Percentiles rank a stretch among this genome's conserved stretches.
These are phyloP conservation scores for Rhyacophila evoluta DNA, from an alignment of 2,888 invertebrate species.

Conservation along the genomic window DNA sequence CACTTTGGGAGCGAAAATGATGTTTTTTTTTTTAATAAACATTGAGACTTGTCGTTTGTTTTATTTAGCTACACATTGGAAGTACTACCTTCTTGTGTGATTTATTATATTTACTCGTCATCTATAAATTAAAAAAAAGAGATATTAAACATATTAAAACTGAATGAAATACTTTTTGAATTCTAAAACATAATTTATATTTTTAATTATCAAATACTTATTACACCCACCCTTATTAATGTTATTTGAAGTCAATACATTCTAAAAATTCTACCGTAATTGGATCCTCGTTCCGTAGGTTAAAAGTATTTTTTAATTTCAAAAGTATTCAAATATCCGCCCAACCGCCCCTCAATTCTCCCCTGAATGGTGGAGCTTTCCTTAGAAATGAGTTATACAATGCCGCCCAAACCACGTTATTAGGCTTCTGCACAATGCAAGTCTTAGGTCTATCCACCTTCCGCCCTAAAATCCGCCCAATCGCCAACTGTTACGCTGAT, in stretches of 20 bases:
- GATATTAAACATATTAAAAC: too few species aligned
- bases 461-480: constrained; percentile 22
- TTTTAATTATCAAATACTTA: too few species aligned
- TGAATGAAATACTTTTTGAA: too few species aligned
- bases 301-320: constrained; percentile 20
- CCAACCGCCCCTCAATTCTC: neutral
- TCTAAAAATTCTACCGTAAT: neutral
- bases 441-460: constrained; percentile 27
- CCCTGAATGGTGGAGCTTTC: neutral
- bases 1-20: too few species aligned
- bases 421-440: constrained; percentile 25
- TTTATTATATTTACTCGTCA: too few species aligned
- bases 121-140: too few species aligned
- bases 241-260: neutral
- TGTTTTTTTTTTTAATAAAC: too few species aligned
- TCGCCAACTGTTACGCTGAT: constrained; percentile 40
- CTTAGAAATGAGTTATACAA: constrained; percentile 22
- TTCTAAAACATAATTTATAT: too few species aligned
- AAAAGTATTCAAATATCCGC: constrained; percentile 4
- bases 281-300: neutral
- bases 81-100: too few species aligned
- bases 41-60: too few species aligned
- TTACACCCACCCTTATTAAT: too few species aligned
- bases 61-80: too few species aligned
- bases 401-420: constrained; percentile 11